Evolutionary conservation across 2,797 vertebrate species (phyloP).

Genomic region (Chromobotia macracanthus): DNA sequence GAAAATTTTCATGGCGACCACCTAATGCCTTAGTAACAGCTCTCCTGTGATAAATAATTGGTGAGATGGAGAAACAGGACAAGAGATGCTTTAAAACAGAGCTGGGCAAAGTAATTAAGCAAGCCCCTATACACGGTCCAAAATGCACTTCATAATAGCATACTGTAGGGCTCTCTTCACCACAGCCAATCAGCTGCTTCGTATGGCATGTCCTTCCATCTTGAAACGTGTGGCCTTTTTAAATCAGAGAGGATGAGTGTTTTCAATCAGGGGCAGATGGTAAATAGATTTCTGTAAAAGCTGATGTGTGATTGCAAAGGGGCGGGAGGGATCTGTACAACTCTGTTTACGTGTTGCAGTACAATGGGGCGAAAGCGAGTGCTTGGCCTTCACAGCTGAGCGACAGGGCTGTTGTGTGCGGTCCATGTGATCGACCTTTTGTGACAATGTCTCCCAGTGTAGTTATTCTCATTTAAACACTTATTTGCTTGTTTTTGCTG

Average conservation of each 20-base stretch:
- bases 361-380: conserved; percentile 10
- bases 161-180: conserved; percentile 45
- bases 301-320: conserved; percentile 57
- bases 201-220: conserved; percentile 38
- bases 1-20: conserved; percentile 59
- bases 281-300: conserved; percentile 58
- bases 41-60: conserved; percentile 64
- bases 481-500: conserved; percentile 7
- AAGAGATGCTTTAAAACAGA: conserved; percentile 58
- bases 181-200: conserved; percentile 53
- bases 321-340: conserved; percentile 26
- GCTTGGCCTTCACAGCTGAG: conserved; percentile 9
- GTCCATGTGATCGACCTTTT: too few species aligned
- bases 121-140: conserved; percentile 52
- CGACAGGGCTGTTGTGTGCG: background rate
- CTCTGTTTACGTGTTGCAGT: conserved; percentile 16
- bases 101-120: conserved; percentile 55
- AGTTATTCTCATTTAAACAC: conserved; percentile 3
- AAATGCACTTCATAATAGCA: conserved; percentile 52
- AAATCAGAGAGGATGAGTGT: conserved; percentile 61
- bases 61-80: conserved; percentile 53
- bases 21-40: conserved; percentile 67
- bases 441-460: too few species aligned
- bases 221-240: conserved; percentile 57
- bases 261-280: conserved; percentile 58